Base-by-base conservation (phyloP, 2,888 invertebrate genomes). In the Pardosa pseudoannulata region DNA sequence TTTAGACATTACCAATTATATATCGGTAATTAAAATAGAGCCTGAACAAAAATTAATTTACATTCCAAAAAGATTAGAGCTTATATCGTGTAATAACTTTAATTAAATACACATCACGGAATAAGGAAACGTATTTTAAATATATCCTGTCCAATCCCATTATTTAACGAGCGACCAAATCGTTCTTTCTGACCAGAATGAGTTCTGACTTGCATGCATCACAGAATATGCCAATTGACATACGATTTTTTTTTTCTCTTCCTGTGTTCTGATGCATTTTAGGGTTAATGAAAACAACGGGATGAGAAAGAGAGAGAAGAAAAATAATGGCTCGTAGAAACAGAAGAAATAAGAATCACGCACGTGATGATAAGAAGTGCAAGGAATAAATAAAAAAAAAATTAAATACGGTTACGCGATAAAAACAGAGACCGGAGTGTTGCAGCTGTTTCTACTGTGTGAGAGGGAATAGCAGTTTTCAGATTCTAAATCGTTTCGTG, bases 281-380 rank as follows among this genome's bases (percentile, higher is more conserved):
- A 29, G 46, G 72, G 46, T 72, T 72, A 28, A 64, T 74, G 39
- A 46, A 46, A 46, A 73, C 28, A 62, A 62, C 23, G 41, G 39
- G n/a, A 28, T n/a, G 36, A 74, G 74, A 62, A 19, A 65, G 71
- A 71, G 71, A 78, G 68, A 79, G 64, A 2, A 28, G 56, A 28
- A 64, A 62, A 68, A 39, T 50, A 16, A 16, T 36, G 39, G 36
- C 36, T 36, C 6, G 9, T 7, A 46, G 9, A 56, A 79, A 71
- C 67, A 67, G n/a, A 32, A 67, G 11, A 19, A 29, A 70, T 23
- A n/a, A 27, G 36, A 46, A 46, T 46, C 46, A 16, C 46, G 46
- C 46, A 46, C 46, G n/a, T 46, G 16, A 46, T 46, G 13, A n/a
- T 46, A 2, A n/a, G 11, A 2, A 46, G 2, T 46, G n/a, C 2